These are phyloP conservation scores for Spongilla lacustris DNA, from an alignment of 37 sponge, comb jelly and placozoan genomes.

Conservation along the genomic window DNA sequence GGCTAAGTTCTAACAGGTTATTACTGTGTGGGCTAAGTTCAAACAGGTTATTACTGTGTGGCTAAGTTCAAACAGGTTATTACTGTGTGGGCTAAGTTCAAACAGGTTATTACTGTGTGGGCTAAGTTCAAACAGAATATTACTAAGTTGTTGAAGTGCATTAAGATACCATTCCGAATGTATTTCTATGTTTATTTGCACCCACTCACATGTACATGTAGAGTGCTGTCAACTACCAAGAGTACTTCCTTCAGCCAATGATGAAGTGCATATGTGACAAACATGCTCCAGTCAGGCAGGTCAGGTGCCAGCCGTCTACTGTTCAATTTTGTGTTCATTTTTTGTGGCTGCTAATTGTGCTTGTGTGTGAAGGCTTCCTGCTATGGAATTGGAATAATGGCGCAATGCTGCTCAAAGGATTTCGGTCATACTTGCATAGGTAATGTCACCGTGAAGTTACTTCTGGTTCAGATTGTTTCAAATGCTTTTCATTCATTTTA, in stretches of 20 bases:
- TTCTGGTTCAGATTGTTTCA: neutral
- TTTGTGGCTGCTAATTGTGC: neutral
- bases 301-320: constrained; percentile 5
- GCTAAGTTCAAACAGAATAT: too few relatives aligned
- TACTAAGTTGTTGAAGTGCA: too few relatives aligned
- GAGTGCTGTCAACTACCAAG: constrained; percentile 88
- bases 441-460: neutral
- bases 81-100: too few relatives aligned
- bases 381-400: constrained; percentile 94
- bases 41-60: too few relatives aligned
- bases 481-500: neutral
- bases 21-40: too few relatives aligned
- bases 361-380: constrained; percentile 75
- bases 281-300: constrained; percentile 81
- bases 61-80: too few relatives aligned
- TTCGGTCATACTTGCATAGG: constrained; percentile 77
- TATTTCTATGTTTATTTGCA: neutral
- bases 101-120: too few relatives aligned
- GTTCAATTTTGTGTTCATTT: neutral
- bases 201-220: constrained; percentile 10
- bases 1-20: too few relatives aligned
- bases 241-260: constrained; percentile 89
- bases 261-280: constrained; percentile 82
- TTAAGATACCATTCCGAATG: too few relatives aligned
- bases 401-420: constrained; percentile 77